Evolutionary conservation across 2,888 invertebrate species (phyloP).

Genomic region (Hoplodrina ambigua): DNA sequence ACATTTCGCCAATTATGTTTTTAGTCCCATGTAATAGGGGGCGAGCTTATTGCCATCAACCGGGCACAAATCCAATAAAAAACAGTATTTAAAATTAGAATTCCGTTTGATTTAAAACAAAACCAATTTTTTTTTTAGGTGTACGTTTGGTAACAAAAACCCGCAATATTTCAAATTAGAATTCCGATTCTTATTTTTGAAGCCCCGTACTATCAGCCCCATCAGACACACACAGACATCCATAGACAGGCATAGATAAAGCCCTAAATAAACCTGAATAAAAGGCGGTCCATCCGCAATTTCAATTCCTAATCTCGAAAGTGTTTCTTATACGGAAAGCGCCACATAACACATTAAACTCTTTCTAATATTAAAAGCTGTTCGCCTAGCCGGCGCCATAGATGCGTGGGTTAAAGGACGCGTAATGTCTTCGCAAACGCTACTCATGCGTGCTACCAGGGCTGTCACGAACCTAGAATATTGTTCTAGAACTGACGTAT

Average conservation of each 20-base stretch:
- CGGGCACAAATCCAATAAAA: too few relatives aligned
- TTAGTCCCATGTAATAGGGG: too few relatives aligned
- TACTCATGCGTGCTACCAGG: conserved; percentile 56
- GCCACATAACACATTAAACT: conserved; percentile 59
- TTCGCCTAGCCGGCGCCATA: conserved; percentile 72
- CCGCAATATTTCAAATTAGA: conserved; percentile 18
- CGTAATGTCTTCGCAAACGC: conserved; percentile 64
- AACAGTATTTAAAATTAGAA: too few relatives aligned
- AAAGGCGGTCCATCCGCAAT: conserved; percentile 18
- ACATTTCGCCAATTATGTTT: too few relatives aligned
- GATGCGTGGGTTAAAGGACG: conserved; percentile 70
- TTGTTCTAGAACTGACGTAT: conserved; percentile 12
- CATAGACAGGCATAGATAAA: too few relatives aligned
- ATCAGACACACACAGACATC: neutral
- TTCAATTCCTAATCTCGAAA: conserved; percentile 34
- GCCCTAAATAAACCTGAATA: conserved; percentile 12
- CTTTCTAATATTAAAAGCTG: conserved; percentile 63
- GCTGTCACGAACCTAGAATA: conserved; percentile 35
- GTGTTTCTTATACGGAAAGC: conserved; percentile 32
- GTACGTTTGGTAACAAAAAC: too few relatives aligned
- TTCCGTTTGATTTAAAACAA: too few relatives aligned
- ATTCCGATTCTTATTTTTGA: neutral
- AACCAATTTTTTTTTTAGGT: too few relatives aligned
- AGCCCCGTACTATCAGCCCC: neutral
- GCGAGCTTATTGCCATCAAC: too few relatives aligned